These are phyloP conservation scores for Campoplex capitator DNA, from an alignment of 2,888 invertebrate genomes.

Conservation along the genomic window DNA sequence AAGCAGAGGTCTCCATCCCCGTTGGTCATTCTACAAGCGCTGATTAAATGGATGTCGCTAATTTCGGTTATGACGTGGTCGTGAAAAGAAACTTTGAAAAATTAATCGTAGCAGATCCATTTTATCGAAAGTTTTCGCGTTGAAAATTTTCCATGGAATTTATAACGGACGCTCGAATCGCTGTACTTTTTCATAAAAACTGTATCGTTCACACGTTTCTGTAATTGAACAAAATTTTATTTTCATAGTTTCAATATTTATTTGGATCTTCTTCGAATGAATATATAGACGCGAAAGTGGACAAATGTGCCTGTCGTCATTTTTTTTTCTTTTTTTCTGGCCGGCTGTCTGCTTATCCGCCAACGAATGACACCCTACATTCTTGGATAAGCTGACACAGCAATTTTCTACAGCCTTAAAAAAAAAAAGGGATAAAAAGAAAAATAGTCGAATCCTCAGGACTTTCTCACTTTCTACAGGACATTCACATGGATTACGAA, in stretches of 20 bases:
- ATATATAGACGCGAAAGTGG: background rate
- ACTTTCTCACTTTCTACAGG: background rate
- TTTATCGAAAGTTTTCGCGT: background rate
- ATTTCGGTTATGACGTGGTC: constrained; percentile 43
- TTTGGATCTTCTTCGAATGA: background rate
- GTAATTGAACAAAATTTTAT: background rate
- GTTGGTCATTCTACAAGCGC: constrained; percentile 73
- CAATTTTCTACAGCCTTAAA: constrained; percentile 40
- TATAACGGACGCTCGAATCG: no score
- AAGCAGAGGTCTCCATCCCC: constrained; percentile 50
- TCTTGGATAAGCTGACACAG: constrained; percentile 61
- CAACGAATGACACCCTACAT: constrained; percentile 61
- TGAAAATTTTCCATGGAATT: no score
- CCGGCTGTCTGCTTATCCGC: constrained; percentile 43
- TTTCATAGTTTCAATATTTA: background rate
- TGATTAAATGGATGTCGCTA: constrained; percentile 70
- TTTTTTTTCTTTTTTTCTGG: background rate
- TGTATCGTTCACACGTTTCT: no score
- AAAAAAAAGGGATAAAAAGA: constrained; percentile 21
- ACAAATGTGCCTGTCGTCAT: background rate
- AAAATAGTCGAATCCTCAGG: background rate
- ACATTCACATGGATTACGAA: background rate
- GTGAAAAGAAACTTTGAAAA: constrained; percentile 19
- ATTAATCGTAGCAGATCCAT: background rate
- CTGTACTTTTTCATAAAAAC: no score